These are phyloP conservation scores for Philotrypesis tridentata DNA, from an alignment of 1,140 invertebrate genomes.

Conservation along the genomic window DNA sequence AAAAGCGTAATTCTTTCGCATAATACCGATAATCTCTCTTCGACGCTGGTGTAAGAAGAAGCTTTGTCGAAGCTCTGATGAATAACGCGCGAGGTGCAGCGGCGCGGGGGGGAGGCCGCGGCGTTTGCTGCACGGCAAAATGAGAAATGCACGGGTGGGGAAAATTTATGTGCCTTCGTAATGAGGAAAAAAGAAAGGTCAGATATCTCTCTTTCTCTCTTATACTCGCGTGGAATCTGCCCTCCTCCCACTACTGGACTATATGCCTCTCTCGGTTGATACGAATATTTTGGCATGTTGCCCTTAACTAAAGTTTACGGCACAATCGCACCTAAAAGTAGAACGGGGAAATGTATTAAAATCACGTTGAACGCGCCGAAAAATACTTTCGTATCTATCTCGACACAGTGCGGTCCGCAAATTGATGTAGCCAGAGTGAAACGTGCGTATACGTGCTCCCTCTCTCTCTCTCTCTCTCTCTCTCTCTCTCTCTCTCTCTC, in stretches of 20 bases:
- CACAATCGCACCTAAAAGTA: constrained; percentile 38
- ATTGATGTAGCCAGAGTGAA: neutral
- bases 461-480: too few relatives aligned
- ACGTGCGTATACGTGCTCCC: too few relatives aligned
- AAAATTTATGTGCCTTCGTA: constrained; percentile 15
- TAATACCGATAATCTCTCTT: neutral
- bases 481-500: too few relatives aligned
- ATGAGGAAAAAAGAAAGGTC: neutral
- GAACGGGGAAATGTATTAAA: constrained; percentile 41
- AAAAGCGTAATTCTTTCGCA: neutral
- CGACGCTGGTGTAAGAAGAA: neutral
- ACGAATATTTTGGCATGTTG: constrained; percentile 38
- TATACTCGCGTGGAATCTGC: neutral
- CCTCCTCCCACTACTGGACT: neutral
- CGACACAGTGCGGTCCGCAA: neutral
- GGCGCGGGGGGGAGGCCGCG: too few relatives aligned
- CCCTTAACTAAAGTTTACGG: constrained; percentile 30
- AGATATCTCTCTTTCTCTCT: constrained; percentile 30
- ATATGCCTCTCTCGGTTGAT: neutral
- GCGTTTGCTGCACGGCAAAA: neutral
- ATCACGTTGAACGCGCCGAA: constrained; percentile 2
- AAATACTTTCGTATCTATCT: neutral
- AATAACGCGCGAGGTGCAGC: neutral
- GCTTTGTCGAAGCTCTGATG: constrained; percentile 11
- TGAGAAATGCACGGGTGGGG: neutral